Evolutionary conservation across 2,797 vertebrate genomes (phyloP), one percentile per base, ranked within the genome.

Genomic region (Coluber constrictor): DNA sequence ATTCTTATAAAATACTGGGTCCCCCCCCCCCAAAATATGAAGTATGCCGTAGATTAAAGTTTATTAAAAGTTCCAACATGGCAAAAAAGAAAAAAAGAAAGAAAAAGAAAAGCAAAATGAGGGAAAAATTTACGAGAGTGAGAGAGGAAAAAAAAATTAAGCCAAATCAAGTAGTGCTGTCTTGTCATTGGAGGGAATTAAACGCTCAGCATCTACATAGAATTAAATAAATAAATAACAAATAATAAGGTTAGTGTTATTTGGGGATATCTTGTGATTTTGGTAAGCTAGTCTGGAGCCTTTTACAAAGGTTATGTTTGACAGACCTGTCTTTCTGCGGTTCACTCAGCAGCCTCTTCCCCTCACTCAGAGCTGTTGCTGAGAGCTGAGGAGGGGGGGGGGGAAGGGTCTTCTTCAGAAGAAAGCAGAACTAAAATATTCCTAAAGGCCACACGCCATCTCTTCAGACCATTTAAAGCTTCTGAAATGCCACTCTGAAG

Each of bases 401-500:
- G n/a, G n/a, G n/a, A n/a, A 20, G 7, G 93, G 93, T 92, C 92
- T 95, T 96, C 92, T 96, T 96, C 92, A 96, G 94, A 96, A 90
- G 91, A 95, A 95, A 96, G 87, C 87, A 95, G 95, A 96, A 91
- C 94, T 97, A 95, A 97, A 97, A 97, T 97, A 97, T 97, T 95
- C 95, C 95, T 97, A 97, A 97, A 98, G 97, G 97, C 97, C 96
- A 97, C 95, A 97, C 96, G 96, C 89, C 96, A 96, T 93, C 96
- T 97, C 95, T 96, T 97, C 96, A 97, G 95, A 96, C 94, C 95
- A 95, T 97, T 98, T 97, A 97, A 97, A 95, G 90, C 92, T 96
- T 96, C 96, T 97, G 96, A 98, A 98, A 97, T 97, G 96, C 95
- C 96, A 97, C 94, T 97, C 97, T 96, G 96, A 97, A 96, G 95